Evolutionary conservation across 92 coral and sea anemone species (phyloP).

Genomic region (Bergia puertoricense): DNA sequence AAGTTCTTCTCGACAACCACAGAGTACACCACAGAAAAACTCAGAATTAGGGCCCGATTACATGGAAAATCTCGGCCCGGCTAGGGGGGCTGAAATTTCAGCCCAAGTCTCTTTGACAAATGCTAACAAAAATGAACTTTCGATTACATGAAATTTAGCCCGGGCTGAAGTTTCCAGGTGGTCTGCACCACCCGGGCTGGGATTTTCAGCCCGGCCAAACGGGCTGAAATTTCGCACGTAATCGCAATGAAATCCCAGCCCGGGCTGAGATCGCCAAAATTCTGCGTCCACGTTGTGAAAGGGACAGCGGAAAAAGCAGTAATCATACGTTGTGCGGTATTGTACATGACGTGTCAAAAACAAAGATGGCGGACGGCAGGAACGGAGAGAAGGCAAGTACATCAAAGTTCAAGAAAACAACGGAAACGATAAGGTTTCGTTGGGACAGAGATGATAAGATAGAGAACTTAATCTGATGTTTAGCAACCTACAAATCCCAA

Average conservation of each 20-base stretch:
- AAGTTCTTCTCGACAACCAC: too few species aligned
- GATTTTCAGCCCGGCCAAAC: conserved; percentile 23
- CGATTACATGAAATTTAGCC: conserved; percentile 41
- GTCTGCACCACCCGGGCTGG: conserved; percentile 25
- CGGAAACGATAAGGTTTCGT: conserved; percentile 3
- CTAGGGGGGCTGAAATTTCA: conserved; percentile 4
- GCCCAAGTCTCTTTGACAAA: conserved; percentile 6
- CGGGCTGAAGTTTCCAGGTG: conserved; percentile 35
- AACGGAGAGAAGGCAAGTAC: conserved; percentile 4
- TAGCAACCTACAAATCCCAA: conserved; percentile 32
- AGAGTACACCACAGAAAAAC: too few species aligned
- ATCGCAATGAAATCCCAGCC: conserved; percentile 34
- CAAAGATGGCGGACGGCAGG: conserved; percentile 3
- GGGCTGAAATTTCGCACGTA: conserved; percentile 44
- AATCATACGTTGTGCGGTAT: conserved; percentile 12
- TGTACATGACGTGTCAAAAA: conserved; percentile 10
- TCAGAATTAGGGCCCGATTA: neutral
- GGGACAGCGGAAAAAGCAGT: conserved; percentile 9
- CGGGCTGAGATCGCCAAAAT: conserved; percentile 21
- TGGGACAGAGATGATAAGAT: conserved; percentile 47
- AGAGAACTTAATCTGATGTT: conserved; percentile 38
- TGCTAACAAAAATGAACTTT: conserved; percentile 1
- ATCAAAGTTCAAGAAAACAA: conserved; percentile 5
- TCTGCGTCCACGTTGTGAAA: neutral
- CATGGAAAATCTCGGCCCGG: neutral